Base-by-base conservation (phyloP, 2,888 invertebrate species). In the Mesorhabditis sp. region DNA sequence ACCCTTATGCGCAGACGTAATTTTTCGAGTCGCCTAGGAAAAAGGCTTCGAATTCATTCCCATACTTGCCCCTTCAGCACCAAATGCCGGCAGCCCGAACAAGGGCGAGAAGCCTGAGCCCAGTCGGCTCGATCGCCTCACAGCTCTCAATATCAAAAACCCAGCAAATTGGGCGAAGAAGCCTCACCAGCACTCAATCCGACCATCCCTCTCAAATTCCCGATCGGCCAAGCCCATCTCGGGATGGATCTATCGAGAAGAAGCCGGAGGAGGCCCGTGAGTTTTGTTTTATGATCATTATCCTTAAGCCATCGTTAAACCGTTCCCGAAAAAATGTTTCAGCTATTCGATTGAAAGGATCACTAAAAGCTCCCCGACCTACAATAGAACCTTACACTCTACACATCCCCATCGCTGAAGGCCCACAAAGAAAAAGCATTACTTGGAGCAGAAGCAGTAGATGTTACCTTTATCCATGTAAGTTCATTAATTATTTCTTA, bases 401-500 rank as follows among this genome's bases (percentile, higher is more conserved):
- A n/a, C 58, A n/a, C 7, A 50, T 50, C 58, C 58, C 58, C 0
- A 50, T 50, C 58, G n/a, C 58, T 50, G 58, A 50, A 2, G 58
- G 58, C 10, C 7, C 10, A 10, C n/a, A 13, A 50, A 50, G 58
- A 50, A 50, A 50, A 50, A 50, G 58, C n/a, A 50, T 50, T n/a
- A 50, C 58, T 10, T 50, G 58, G 58, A 50, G 58, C 58, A 10
- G 58, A 50, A 50, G 58, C n/a, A 50, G 58, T n/a, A 10, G 58
- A 50, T 50, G 58, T 50, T 50, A 50, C n/a, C 58, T 50, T 50
- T 50, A 50, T n/a, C 10, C 58, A 50, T 50, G 58, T 50, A n/a
- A 50, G 58, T 50, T 50, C n/a, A 28, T 28, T 28, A 28, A 28
- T 28, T 28, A 28, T 28, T 28, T 28, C 2, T 28, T 28, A 28